Evolutionary conservation across 1,140 invertebrate species (phyloP).

Genomic region (Euura saliciscinereae): DNA sequence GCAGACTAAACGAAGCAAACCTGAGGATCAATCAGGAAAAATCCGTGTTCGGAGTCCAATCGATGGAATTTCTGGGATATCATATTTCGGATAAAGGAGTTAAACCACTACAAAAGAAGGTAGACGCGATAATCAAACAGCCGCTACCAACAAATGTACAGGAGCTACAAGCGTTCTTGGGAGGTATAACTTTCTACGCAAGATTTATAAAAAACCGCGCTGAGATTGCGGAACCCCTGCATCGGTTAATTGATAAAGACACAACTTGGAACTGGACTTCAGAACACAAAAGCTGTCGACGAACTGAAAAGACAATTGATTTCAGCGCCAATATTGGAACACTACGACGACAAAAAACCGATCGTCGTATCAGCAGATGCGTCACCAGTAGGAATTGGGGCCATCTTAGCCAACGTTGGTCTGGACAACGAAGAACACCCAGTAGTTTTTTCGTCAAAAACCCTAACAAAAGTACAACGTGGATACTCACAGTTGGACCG

Average conservation of each 20-base stretch:
- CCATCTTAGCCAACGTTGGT: slow-evolving; percentile 44
- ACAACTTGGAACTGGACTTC: slow-evolving; percentile 40
- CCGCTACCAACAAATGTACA: slow-evolving; percentile 40
- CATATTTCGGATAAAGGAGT: slow-evolving; percentile 39
- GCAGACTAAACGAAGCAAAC: slow-evolving; percentile 32
- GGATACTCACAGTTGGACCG: too few species aligned
- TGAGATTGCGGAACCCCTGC: slow-evolving; percentile 30
- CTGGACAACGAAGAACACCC: too few species aligned
- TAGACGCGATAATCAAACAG: slow-evolving; percentile 46
- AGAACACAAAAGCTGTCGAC: slow-evolving; percentile 36
- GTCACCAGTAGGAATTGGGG: slow-evolving; percentile 41
- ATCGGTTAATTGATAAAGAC: slow-evolving; percentile 32
- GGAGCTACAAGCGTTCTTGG: slow-evolving; percentile 49
- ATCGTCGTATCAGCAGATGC: slow-evolving; percentile 43
- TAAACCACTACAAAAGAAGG: slow-evolving; percentile 37
- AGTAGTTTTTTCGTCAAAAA: too few species aligned
- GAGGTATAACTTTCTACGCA: slow-evolving; percentile 48
- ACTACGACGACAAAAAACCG: slow-evolving; percentile 36
- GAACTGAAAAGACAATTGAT: slow-evolving; percentile 32
- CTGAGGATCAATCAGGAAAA: slow-evolving; percentile 41
- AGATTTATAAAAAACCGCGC: slow-evolving; percentile 45
- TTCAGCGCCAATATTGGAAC: slow-evolving; percentile 28
- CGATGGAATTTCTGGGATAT: slow-evolving; percentile 43
- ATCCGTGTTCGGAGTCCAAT: slow-evolving; percentile 38
- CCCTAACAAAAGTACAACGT: too few species aligned